phyloP scores from a whole-genome alignment of 1,140 invertebrate species.

The Scylla paramamosain region DNA sequence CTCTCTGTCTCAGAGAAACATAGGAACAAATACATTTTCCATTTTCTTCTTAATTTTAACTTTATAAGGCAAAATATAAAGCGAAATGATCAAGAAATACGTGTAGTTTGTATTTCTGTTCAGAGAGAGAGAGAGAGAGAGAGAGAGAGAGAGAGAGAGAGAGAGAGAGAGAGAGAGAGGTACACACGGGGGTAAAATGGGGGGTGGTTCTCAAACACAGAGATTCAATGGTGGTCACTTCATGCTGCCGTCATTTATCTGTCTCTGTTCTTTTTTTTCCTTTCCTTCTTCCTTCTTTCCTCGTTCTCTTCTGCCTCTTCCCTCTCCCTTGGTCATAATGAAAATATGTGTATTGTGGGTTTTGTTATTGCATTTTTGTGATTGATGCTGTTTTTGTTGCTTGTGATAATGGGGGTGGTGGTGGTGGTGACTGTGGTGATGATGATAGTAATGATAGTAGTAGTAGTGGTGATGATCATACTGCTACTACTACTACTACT shows the following conservation, averaged over 20 bases:
- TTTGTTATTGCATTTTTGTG: no score
- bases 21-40: neutral
- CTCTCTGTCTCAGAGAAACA: neutral
- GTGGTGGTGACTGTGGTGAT: no score
- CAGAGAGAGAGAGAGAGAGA: conserved; percentile 32
- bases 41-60: neutral
- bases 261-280: neutral
- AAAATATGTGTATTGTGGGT: no score
- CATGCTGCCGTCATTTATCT: conserved; percentile 12
- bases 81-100: neutral
- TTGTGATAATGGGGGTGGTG: no score
- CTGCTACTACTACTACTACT: conserved; percentile 47
- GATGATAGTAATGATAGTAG: no score
- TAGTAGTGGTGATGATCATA: neutral
- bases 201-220: neutral
- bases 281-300: neutral
- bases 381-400: no score
- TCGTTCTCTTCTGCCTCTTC: neutral
- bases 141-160: conserved; percentile 35
- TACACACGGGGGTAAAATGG: neutral
- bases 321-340: neutral
- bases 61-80: neutral
- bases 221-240: neutral
- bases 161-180: conserved; percentile 28
- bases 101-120: neutral